These are phyloP conservation scores for Cryptops parisi DNA, from an alignment of 2,888 invertebrate species.

Conservation along the genomic window DNA sequence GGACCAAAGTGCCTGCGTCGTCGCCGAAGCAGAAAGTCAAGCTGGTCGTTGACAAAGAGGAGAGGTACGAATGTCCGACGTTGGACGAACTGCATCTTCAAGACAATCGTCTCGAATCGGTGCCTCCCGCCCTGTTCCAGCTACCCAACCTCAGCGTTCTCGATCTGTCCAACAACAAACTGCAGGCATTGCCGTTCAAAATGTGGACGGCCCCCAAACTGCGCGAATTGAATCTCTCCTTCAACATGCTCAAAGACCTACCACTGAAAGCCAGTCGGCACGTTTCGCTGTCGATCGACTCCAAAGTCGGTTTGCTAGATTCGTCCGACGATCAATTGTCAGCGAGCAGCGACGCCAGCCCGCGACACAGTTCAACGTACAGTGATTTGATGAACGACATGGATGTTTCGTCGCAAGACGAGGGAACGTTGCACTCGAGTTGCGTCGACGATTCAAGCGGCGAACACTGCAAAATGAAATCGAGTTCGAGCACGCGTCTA, in stretches of 20 bases:
- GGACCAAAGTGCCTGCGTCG: slow-evolving; percentile 18
- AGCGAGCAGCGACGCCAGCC: slow-evolving; percentile 15
- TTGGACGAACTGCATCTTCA: slow-evolving; percentile 79
- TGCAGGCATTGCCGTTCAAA: slow-evolving; percentile 62
- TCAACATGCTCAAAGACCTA: slow-evolving; percentile 70
- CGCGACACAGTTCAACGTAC: slow-evolving; percentile 19
- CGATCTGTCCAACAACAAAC: slow-evolving; percentile 88
- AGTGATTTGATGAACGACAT: slow-evolving; percentile 3
- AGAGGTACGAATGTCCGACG: slow-evolving; percentile 39
- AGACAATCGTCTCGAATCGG: slow-evolving; percentile 68
- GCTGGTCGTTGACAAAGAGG: slow-evolving; percentile 21
- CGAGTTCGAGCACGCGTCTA: slow-evolving; percentile 9
- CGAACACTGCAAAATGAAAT: neutral
- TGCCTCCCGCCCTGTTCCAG: slow-evolving; percentile 68
- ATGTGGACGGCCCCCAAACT: slow-evolving; percentile 77
- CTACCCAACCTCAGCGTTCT: slow-evolving; percentile 62
- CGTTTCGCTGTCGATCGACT: neutral
- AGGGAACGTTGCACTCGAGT: neutral
- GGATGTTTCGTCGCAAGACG: neutral
- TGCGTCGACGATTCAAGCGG: neutral
- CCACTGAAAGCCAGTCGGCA: slow-evolving; percentile 25
- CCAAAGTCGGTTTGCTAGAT: slow-evolving; percentile 18
- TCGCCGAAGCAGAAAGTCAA: slow-evolving; percentile 18
- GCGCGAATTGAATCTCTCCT: slow-evolving; percentile 72
- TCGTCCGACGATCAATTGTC: slow-evolving; percentile 18